phyloP scores from a whole-genome alignment of 2,797 vertebrate genomes.

The Peromyscus nudipes region DNA sequence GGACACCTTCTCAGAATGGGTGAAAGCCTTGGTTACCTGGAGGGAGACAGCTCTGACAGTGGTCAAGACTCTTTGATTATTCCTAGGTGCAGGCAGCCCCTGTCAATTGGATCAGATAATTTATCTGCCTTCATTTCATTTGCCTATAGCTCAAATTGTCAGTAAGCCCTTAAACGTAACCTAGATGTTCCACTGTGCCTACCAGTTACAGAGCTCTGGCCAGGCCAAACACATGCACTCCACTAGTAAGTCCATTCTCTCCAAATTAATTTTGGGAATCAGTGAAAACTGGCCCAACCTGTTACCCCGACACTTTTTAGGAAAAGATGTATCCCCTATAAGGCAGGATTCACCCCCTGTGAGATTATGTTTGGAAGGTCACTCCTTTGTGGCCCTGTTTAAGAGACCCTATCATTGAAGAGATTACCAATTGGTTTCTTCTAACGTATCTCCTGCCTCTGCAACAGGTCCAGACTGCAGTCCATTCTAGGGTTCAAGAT shows the following conservation, averaged over 20 bases:
- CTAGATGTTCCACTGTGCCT: not conserved
- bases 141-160: not conserved
- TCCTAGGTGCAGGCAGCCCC: not conserved
- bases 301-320: not conserved
- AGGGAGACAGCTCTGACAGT: not conserved
- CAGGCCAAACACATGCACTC: not conserved
- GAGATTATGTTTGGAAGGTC: not conserved
- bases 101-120: not conserved
- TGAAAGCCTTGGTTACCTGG: not conserved
- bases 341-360: not conserved
- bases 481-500: too few relatives aligned
- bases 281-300: not conserved
- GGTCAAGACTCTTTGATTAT: not conserved
- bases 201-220: not conserved
- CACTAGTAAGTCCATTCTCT: not conserved
- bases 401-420: not conserved
- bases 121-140: not conserved
- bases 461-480: too few relatives aligned
- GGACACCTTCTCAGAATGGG: not conserved
- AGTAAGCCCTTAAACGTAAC: not conserved
- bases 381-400: not conserved
- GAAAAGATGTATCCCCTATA: not conserved
- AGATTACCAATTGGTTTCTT: too few relatives aligned
- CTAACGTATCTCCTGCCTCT: too few relatives aligned
- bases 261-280: not conserved